These are phyloP conservation scores for Myrmecobius fasciatus DNA, from an alignment of 2,113 vertebrate genomes.

Conservation along the genomic window DNA sequence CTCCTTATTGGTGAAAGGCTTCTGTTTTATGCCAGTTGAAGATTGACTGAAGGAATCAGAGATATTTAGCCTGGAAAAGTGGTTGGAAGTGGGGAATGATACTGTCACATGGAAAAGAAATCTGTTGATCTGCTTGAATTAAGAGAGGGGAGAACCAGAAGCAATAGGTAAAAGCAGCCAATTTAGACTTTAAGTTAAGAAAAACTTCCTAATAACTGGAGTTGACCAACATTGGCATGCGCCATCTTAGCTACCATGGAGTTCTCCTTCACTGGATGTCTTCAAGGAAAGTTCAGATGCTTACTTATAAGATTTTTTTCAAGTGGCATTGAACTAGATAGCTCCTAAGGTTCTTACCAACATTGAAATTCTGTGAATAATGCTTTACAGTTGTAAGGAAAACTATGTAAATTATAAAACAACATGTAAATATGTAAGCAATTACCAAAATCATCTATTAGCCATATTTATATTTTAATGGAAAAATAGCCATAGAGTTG, in stretches of 20 bases:
- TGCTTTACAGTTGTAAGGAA: neutral
- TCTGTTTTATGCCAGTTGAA: neutral
- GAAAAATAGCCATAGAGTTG: neutral
- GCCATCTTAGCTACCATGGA: neutral
- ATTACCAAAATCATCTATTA: neutral
- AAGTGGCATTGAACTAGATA: neutral
- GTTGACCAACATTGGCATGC: neutral
- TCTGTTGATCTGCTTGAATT: neutral
- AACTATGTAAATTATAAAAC: neutral
- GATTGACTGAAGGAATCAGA: neutral
- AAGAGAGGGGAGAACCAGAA: neutral
- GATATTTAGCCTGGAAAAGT: neutral
- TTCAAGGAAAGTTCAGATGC: neutral
- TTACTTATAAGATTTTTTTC: neutral
- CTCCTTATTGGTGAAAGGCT: neutral
- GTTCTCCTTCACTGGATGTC: neutral
- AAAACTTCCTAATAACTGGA: neutral
- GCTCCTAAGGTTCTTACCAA: neutral
- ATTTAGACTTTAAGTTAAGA: neutral
- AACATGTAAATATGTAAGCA: neutral
- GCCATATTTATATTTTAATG: neutral
- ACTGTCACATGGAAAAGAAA: neutral
- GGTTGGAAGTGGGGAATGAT: neutral
- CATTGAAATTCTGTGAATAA: neutral
- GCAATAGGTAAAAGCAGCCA: neutral